Percentiles rank a stretch among this genome's conserved stretches.
phyloP scores from a whole-genome alignment of 2,113 vertebrate genomes.

The Rousettus leschenaultii region DNA sequence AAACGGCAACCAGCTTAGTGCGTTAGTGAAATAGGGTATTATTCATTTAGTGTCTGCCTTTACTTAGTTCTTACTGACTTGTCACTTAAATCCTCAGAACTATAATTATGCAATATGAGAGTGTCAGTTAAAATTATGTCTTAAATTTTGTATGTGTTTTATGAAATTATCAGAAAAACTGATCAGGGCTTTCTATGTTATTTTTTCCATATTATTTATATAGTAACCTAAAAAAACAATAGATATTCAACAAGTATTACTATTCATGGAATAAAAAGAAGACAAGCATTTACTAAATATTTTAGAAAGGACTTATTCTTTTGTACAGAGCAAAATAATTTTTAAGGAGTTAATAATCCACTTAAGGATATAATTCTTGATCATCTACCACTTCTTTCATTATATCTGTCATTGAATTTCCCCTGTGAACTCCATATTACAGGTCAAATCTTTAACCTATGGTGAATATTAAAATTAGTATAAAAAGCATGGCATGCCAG shows the following conservation, averaged over 20 bases:
- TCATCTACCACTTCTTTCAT: background rate
- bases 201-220: background rate
- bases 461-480: background rate
- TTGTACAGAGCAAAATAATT: background rate
- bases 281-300: background rate
- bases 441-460: background rate
- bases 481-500: background rate
- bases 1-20: background rate
- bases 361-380: background rate
- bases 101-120: background rate
- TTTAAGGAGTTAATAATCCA: background rate
- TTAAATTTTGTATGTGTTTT: background rate
- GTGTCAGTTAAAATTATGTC: background rate
- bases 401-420: background rate
- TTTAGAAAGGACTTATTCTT: background rate
- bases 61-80: background rate
- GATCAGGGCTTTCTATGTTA: background rate
- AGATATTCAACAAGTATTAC: background rate
- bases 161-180: slow-evolving; percentile 20
- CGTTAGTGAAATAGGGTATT: background rate
- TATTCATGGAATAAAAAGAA: background rate
- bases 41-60: background rate
- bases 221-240: background rate
- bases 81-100: background rate
- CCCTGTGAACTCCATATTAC: background rate